Conservation (phyloP, 2,113 vertebrate species). For the Bostrychus sinensis region DNA sequence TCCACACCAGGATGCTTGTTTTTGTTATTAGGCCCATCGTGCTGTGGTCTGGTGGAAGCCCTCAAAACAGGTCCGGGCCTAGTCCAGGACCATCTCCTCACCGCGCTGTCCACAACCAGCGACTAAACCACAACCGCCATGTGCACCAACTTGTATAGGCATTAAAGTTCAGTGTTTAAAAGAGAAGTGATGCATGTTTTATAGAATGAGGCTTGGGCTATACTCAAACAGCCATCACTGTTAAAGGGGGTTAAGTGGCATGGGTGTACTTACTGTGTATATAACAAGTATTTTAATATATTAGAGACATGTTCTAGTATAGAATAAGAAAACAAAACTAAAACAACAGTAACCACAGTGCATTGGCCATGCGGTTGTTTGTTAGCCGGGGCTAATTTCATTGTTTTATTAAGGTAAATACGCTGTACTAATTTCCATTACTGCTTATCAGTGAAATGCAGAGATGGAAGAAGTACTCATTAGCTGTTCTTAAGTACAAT, state of each 20-base stretch:
- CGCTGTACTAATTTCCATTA: too few relatives aligned
- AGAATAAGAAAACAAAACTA: too few relatives aligned
- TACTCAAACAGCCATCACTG: conserved; percentile 1
- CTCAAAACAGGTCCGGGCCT: conserved; percentile 48
- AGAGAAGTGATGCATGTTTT: conserved; percentile 3
- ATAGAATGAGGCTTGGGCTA: conserved; percentile 1
- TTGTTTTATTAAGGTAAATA: too few relatives aligned
- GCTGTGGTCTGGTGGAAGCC: conserved; percentile 74
- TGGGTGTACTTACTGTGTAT: background rate
- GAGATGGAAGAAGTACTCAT: too few relatives aligned
- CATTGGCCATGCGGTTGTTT: too few relatives aligned
- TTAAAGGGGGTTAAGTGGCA: background rate
- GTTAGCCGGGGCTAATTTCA: too few relatives aligned
- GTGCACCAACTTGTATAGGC: conserved; percentile 6
- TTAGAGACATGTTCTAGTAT: too few relatives aligned
- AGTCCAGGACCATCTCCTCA: conserved; percentile 44
- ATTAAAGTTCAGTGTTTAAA: conserved; percentile 1
- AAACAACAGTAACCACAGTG: too few relatives aligned
- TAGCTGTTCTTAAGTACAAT: too few relatives aligned
- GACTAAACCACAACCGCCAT: conserved; percentile 2
- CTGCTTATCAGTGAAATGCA: too few relatives aligned
- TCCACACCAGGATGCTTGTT: conserved; percentile 81
- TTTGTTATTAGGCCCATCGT: conserved; percentile 81
- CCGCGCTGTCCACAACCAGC: conserved; percentile 31
- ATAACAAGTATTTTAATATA: too few relatives aligned